Conservation (phyloP, 2,113 vertebrate species). For the Verasper variegatus region DNA sequence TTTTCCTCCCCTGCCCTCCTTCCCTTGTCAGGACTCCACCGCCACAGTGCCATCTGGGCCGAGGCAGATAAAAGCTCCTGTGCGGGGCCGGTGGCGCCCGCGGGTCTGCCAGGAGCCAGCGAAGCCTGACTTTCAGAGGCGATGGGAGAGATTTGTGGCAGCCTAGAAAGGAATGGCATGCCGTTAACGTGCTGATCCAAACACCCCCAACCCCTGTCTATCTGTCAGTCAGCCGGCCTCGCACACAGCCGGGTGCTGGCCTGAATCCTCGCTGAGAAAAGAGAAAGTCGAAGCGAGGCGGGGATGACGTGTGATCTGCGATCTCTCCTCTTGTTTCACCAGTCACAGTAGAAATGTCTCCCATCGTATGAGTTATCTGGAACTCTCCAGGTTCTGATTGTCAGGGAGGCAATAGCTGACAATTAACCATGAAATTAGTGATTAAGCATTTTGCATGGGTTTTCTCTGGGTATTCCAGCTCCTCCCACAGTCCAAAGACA, state of each 20-base stretch:
- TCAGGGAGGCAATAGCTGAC: background rate
- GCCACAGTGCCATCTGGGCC: constrained; percentile 79
- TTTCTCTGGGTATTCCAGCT: too few species aligned
- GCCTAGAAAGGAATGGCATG: constrained; percentile 61
- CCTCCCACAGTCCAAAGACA: too few species aligned
- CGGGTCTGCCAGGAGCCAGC: constrained; percentile 73
- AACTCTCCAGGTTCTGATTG: background rate
- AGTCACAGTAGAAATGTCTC: background rate
- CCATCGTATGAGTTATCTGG: background rate
- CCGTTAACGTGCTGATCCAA: constrained; percentile 69
- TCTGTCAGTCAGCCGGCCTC: constrained; percentile 34
- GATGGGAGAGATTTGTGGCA: constrained; percentile 76
- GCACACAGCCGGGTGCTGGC: constrained; percentile 31
- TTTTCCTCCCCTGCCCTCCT: constrained; percentile 45
- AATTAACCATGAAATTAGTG: too few species aligned
- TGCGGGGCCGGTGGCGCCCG: constrained; percentile 74
- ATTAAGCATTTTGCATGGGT: too few species aligned
- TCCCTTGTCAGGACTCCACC: constrained; percentile 65
- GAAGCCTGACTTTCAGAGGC: constrained; percentile 77
- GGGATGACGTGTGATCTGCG: constrained; percentile 12
- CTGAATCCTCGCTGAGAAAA: constrained; percentile 33
- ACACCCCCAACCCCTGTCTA: constrained; percentile 48
- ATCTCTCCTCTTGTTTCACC: constrained; percentile 20
- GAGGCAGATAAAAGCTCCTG: constrained; percentile 84
- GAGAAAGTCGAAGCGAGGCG: constrained; percentile 23